Conservation (phyloP, 2,113 vertebrate species). For the Sylvietta virens region DNA sequence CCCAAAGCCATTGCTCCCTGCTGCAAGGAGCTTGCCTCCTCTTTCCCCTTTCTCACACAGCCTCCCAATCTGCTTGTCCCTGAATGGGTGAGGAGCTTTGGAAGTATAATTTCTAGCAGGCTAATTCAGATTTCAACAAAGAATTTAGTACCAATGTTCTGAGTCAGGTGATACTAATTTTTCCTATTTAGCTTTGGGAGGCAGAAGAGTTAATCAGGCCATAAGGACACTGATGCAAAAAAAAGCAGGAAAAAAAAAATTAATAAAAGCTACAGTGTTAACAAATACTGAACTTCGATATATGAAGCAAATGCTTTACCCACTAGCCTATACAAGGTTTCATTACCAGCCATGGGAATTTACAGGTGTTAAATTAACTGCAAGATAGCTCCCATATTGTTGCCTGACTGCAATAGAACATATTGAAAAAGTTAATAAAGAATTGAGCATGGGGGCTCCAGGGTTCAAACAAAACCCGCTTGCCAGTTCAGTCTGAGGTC, state of each 20-base stretch:
- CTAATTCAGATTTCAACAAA: not conserved
- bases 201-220: constrained; percentile 7
- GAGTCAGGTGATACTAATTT: not conserved
- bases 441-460: not conserved
- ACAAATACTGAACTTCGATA: constrained; percentile 52
- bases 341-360: constrained; percentile 53
- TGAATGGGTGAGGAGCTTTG: not conserved
- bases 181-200: not conserved
- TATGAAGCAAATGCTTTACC: constrained; percentile 40
- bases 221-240: not conserved
- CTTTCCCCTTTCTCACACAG: not conserved
- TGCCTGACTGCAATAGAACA: constrained; percentile 12
- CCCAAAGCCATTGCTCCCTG: not conserved
- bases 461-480: not conserved
- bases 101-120: not conserved
- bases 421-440: constrained; percentile 56
- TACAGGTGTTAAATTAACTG: constrained; percentile 63
- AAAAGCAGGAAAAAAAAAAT: not conserved
- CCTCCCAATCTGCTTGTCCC: not conserved
- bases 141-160: not conserved
- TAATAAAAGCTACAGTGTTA: constrained; percentile 24
- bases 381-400: constrained; percentile 44
- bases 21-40: not conserved
- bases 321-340: not conserved
- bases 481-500: constrained; percentile 24